phyloP scores from a whole-genome alignment of 1,140 invertebrate genomes.

The Globodera ellingtonae region DNA sequence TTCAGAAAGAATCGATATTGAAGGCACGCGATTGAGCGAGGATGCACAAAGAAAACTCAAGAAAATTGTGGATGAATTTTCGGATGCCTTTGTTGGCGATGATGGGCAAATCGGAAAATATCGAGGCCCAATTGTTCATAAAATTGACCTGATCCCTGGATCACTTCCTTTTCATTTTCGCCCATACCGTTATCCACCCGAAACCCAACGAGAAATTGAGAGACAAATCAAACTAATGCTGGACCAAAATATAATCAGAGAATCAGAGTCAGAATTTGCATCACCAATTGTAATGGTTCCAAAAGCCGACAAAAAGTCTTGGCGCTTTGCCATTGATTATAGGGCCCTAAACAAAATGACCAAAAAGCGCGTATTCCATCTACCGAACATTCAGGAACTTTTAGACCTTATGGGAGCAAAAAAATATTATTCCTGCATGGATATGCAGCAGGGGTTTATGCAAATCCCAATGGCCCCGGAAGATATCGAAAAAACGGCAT shows the following conservation, averaged over 20 bases:
- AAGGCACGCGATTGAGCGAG: background rate
- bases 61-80: too few relatives aligned
- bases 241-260: slow-evolving; percentile 8
- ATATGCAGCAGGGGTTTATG: slow-evolving; percentile 15
- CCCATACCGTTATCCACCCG: slow-evolving; percentile 9
- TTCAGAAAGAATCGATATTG: background rate
- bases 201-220: slow-evolving; percentile 17
- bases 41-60: too few relatives aligned
- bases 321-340: background rate
- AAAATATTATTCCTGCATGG: too few relatives aligned
- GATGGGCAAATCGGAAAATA: too few relatives aligned
- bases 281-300: slow-evolving; percentile 19
- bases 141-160: too few relatives aligned
- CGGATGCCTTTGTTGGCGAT: too few relatives aligned
- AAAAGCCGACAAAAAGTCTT: background rate
- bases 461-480: too few relatives aligned
- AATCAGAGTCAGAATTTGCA: background rate
- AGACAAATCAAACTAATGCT: slow-evolving; percentile 26
- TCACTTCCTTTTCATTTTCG: too few relatives aligned
- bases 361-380: background rate
- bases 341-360: background rate
- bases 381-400: slow-evolving; percentile 15
- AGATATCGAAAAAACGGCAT: too few relatives aligned
- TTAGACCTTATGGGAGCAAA: too few relatives aligned
- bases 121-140: too few relatives aligned